Conservation (phyloP, 2,113 vertebrate species). For the Plecotus auritus region DNA sequence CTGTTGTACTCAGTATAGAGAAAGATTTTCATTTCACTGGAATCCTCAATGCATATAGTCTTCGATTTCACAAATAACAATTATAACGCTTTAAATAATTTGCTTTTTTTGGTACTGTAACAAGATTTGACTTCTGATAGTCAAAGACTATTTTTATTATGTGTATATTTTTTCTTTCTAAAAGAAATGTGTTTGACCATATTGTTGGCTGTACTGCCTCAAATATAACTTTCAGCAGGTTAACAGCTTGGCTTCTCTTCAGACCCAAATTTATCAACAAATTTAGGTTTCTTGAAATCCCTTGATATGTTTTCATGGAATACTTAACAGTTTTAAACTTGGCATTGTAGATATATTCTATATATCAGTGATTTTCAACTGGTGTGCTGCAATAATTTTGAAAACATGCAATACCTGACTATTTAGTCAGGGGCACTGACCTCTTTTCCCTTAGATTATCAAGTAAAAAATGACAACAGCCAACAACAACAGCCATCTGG, state of each 20-base stretch:
- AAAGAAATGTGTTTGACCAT: constrained; percentile 10
- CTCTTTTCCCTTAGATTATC: no score
- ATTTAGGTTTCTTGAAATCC: constrained; percentile 39
- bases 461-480: neutral
- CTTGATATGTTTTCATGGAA: constrained; percentile 5
- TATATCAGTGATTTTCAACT: neutral
- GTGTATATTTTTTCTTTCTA: constrained; percentile 1
- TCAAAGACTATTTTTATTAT: constrained; percentile 34
- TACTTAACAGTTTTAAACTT: constrained; percentile 33
- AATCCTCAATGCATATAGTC: neutral
- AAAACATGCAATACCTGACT: no score
- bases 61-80: constrained; percentile 40
- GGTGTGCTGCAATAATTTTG: neutral
- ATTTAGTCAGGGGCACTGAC: no score
- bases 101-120: constrained; percentile 6
- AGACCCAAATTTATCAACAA: constrained; percentile 2
- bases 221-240: constrained; percentile 39
- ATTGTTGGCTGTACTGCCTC: constrained; percentile 18
- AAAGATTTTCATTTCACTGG: neutral
- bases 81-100: constrained; percentile 63
- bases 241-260: constrained; percentile 41
- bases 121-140: neutral
- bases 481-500: neutral
- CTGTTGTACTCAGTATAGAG: neutral
- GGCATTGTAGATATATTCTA: neutral